Conservation (phyloP, 2,888 invertebrate genomes). For the Macrophya annulata region DNA sequence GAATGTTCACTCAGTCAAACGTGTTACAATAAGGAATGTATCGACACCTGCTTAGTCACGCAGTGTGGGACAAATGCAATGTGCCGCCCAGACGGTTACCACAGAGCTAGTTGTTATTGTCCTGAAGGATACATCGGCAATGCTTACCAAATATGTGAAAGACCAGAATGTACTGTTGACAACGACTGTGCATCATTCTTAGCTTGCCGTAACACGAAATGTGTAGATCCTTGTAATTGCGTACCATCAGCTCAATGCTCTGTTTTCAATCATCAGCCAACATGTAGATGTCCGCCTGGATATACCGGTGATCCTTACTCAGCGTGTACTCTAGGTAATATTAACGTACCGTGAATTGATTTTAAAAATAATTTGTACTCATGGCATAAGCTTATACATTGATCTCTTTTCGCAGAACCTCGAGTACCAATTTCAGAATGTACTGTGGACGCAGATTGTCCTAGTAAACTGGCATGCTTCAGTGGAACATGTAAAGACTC, state of each 20-base stretch:
- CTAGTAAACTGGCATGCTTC: constrained; percentile 92
- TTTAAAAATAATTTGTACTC: constrained; percentile 51
- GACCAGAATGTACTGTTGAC: constrained; percentile 89
- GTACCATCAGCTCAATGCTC: constrained; percentile 89
- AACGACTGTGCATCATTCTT: constrained; percentile 90
- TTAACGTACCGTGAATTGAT: constrained; percentile 48
- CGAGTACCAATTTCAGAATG: constrained; percentile 84
- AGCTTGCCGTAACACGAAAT: constrained; percentile 89
- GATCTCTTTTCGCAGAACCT: constrained; percentile 77
- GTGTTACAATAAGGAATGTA: constrained; percentile 91
- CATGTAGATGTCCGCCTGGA: constrained; percentile 92
- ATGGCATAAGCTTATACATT: constrained; percentile 2
- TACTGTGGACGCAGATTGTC: constrained; percentile 90
- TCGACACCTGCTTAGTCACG: constrained; percentile 89
- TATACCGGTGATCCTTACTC: constrained; percentile 89
- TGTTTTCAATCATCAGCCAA: constrained; percentile 88
- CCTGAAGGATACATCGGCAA: constrained; percentile 89
- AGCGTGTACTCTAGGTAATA: constrained; percentile 84
- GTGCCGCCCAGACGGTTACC: constrained; percentile 89
- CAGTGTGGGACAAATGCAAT: constrained; percentile 91
- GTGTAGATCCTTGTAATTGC: constrained; percentile 93
- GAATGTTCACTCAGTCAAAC: constrained; percentile 92
- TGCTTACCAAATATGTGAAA: constrained; percentile 88
- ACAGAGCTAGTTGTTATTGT: constrained; percentile 90
- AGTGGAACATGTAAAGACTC: constrained; percentile 90